Evolutionary conservation across 2,797 vertebrate species (phyloP), one percentile per base, ranked within the genome.

Genomic region (Myotis vivesi): DNA sequence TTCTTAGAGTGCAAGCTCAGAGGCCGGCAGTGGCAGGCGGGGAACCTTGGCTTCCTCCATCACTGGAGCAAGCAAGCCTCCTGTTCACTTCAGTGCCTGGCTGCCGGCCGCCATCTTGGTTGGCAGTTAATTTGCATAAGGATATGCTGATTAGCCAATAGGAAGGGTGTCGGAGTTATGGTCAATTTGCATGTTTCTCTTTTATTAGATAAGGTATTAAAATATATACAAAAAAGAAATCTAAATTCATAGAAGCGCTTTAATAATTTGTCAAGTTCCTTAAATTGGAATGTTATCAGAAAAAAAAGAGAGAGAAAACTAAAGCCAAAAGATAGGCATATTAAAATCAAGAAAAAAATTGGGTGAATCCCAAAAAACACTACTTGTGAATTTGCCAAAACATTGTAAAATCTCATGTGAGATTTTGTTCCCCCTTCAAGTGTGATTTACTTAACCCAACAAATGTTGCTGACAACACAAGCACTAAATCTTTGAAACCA

Each of bases 381-480:
- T 92, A 76, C 82, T 95, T 96, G 44, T 66, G 53, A 66, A 95
- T 82, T 94, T 97, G 95, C 91, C 95, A 96, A 91, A 89, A 71
- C 28, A 77, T 92, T 93, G 73, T 59, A 82, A 94, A 97, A 95
- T 87, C 49, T 88, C 89, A 41, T 44, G 36, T 79, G 91, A 95
- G 33, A 44, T 80, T 93, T 92, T 68, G 55, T 94, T 84, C 41
- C 6, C 10, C 9, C 66, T 88, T 85, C 53, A 64, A 64, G 1
- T 17, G 49, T 80, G 57, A 87, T 93, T 96, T 83, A 71, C 38
- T 96, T 76, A 87, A 83, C 36, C 72, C 64, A 92, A 53, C 68
- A 79, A 89, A 55, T 33, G 36, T 83, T n/a, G 4, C 46, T 20
- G 68, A 53, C 53, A 88, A 71, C 59, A 86, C 3, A 84, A 66